Conservation (phyloP, 1,140 invertebrate genomes). For the Branchinecta lynchi region DNA sequence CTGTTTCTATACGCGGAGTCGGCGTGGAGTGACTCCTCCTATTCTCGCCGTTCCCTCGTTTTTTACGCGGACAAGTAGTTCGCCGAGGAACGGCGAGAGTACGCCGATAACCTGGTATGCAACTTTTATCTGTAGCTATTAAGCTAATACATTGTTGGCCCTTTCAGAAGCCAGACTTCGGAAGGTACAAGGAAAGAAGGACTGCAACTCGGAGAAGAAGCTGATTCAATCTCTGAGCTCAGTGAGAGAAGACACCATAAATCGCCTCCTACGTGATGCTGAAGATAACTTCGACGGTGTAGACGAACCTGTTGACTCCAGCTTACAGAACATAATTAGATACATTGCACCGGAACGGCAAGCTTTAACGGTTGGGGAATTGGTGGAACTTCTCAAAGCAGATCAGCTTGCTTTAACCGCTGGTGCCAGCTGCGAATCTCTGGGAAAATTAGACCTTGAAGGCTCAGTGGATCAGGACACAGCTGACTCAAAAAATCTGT, state of each 20-base stretch:
- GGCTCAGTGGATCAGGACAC: slow-evolving; percentile 16
- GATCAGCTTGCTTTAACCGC: slow-evolving; percentile 29
- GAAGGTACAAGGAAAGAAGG: slow-evolving; percentile 14
- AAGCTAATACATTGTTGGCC: background rate
- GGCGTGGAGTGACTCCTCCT: too few relatives aligned
- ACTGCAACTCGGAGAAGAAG: slow-evolving; percentile 16
- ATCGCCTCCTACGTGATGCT: slow-evolving; percentile 20
- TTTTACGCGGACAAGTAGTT: too few relatives aligned
- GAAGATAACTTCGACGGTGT: slow-evolving; percentile 24
- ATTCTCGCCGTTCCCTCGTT: too few relatives aligned
- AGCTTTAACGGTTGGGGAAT: slow-evolving; percentile 36
- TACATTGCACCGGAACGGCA: slow-evolving; percentile 33
- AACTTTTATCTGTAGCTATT: too few relatives aligned
- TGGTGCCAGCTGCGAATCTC: background rate
- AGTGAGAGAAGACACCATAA: slow-evolving; percentile 31
- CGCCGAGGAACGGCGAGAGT: too few relatives aligned
- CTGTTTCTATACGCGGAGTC: too few relatives aligned
- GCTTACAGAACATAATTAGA: slow-evolving; percentile 31
- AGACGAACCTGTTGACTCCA: slow-evolving; percentile 32
- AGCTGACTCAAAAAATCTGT: slow-evolving; percentile 22
- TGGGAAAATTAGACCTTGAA: slow-evolving; percentile 22
- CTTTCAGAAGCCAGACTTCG: slow-evolving; percentile 13
- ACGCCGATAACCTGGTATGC: too few relatives aligned
- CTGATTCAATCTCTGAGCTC: slow-evolving; percentile 33
- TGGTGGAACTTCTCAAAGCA: slow-evolving; percentile 38